These are phyloP conservation scores for Antheraea yamamai DNA, from an alignment of 2,888 invertebrate species.

Conservation along the genomic window DNA sequence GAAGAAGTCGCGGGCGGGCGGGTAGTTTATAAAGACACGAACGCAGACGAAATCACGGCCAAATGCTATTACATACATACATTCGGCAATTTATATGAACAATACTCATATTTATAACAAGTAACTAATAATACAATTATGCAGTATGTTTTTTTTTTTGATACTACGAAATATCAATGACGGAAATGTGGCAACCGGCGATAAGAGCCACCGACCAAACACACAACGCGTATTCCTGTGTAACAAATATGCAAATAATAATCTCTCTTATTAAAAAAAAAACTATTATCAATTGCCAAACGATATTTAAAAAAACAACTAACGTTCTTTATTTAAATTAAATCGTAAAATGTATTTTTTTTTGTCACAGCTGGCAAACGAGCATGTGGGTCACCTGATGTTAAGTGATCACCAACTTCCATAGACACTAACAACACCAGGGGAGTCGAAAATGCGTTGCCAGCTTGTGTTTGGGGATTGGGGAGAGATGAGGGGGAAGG, in stretches of 20 bases:
- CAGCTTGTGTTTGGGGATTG: too few relatives aligned
- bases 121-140: too few relatives aligned
- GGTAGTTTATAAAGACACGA: too few relatives aligned
- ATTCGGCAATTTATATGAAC: not conserved
- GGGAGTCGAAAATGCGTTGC: too few relatives aligned
- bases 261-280: not conserved
- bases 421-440: too few relatives aligned
- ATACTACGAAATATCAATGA: not conserved
- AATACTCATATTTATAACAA: not conserved
- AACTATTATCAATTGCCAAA: not conserved
- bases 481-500: too few relatives aligned
- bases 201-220: slow-evolving; percentile 24
- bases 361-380: too few relatives aligned
- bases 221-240: not conserved
- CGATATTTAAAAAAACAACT: not conserved
- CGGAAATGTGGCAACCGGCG: slow-evolving; percentile 25
- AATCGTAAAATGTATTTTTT: not conserved
- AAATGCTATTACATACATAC: too few relatives aligned
- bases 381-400: too few relatives aligned
- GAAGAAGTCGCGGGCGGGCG: too few relatives aligned
- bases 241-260: not conserved
- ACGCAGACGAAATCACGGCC: too few relatives aligned
- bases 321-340: not conserved
- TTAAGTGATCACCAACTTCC: too few relatives aligned
- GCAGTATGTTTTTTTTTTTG: not conserved